Base-by-base conservation (phyloP, 2,113 vertebrate species). In the Thymallus thymallus region DNA sequence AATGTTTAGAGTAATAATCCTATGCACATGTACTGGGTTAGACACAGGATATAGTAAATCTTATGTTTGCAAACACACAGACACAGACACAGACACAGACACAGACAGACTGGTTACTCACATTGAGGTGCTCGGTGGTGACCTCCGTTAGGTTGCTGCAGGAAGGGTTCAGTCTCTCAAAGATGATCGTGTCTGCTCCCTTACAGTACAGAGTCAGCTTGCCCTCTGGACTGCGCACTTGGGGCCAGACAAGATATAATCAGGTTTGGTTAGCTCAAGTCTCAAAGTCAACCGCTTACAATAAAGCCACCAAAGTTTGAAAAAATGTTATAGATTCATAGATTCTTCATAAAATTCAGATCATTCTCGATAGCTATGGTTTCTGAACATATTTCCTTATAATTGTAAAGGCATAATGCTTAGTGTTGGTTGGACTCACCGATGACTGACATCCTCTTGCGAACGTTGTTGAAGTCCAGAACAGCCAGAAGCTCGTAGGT, bases 391-490 rank as follows among this genome's bases (percentile, higher is more conserved):
- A 9, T 16, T 48, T 48, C 46, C 46, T 16, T 18, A 18, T 18
- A 18, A 51, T 51, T 51, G 3, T 14, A 18, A 51, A 18, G 3
- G 48, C 16, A 18, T 5, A 51, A 51, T 3, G 4, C 14, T 51
- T 10, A 16, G 48, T 51, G 48, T 51, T 51, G 16, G 12, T 51
- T 51, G 35, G 35, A 41, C 88, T 84, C 72, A 93, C 97, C 97
- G 68, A 98, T 96, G 41, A 98, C 96, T 48, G 97, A 98, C 97
- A 99, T 99, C 80, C 98, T 92, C 85, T 99, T 99, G 84, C 96
- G 94, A 60, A 96, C 90, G 0, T 95, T 97, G 85, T 91, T 96
- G 82, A 99, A 99, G 86, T 99, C 98, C 80, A 99, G 91, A 76
- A 99, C 91, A 5, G 96, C 94, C 76, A 98, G 88, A 4, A 99